These are phyloP conservation scores for Nibea albiflora DNA, from an alignment of 2,113 vertebrate genomes.

Conservation along the genomic window DNA sequence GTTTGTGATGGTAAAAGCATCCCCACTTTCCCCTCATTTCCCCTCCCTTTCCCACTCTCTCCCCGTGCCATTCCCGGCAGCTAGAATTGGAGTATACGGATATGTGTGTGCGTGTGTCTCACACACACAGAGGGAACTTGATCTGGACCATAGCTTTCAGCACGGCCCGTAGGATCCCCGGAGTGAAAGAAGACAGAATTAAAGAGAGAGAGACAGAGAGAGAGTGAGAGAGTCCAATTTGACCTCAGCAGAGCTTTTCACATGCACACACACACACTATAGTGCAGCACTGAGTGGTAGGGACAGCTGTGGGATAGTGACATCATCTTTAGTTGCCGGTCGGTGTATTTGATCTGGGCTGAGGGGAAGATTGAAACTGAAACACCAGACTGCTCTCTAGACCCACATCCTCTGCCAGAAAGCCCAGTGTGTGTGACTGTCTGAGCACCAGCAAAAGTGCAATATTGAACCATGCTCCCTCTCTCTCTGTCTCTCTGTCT, in stretches of 20 bases:
- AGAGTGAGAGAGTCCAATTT: conserved; percentile 62
- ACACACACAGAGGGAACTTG: conserved; percentile 58
- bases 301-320: conserved; percentile 81
- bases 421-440: not conserved
- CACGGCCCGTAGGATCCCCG: conserved; percentile 55
- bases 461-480: conserved; percentile 47
- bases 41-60: conserved; percentile 63
- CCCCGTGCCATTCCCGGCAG: conserved; percentile 70
- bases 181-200: conserved; percentile 68
- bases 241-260: conserved; percentile 56
- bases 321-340: conserved; percentile 74
- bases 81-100: conserved; percentile 44
- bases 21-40: conserved; percentile 53
- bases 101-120: conserved; percentile 7
- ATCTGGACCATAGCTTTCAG: conserved; percentile 75
- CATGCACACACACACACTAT: conserved; percentile 22
- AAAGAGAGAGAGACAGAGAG: conserved; percentile 60
- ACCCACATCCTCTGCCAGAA: conserved; percentile 58
- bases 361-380: conserved; percentile 70
- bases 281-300: conserved; percentile 62
- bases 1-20: conserved; percentile 70
- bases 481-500: conserved; percentile 26
- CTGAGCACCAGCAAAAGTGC: conserved; percentile 64
- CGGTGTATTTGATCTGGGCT: conserved; percentile 71
- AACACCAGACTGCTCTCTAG: conserved; percentile 69